These are phyloP conservation scores for Hypanus sabinus DNA, from an alignment of 2,113 vertebrate species.

Conservation along the genomic window DNA sequence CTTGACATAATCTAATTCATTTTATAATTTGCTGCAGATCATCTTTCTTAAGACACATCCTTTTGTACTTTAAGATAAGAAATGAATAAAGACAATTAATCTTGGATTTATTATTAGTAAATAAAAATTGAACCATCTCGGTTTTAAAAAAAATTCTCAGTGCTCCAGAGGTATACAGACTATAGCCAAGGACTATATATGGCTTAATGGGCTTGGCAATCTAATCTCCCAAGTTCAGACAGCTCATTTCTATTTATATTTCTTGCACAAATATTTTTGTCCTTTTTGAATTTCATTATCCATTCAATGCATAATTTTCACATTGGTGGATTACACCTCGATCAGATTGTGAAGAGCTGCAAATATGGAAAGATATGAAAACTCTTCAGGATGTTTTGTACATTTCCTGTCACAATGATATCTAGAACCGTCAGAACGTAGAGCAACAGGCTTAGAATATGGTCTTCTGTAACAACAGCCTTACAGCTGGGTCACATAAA, in stretches of 20 bases:
- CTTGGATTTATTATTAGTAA: background rate
- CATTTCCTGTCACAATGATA: background rate
- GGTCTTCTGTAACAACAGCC: too few species aligned
- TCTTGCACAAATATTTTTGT: background rate
- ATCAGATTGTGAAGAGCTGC: background rate
- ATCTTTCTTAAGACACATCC: background rate
- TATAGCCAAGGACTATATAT: background rate
- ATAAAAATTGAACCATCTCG: background rate
- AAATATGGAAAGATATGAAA: background rate
- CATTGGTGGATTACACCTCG: background rate
- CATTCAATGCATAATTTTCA: background rate
- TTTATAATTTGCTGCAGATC: background rate
- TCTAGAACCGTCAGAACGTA: background rate
- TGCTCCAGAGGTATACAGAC: too few species aligned
- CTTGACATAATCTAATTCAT: background rate
- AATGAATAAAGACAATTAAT: background rate
- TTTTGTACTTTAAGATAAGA: background rate
- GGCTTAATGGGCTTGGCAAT: background rate
- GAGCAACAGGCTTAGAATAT: background rate
- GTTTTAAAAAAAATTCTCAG: background rate
- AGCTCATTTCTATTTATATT: slow-evolving; percentile 4
- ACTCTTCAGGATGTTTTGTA: background rate
- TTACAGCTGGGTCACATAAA: too few species aligned
- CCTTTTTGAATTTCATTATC: background rate
- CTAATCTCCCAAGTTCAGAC: too few species aligned